Percentiles rank a stretch among this genome's conserved stretches.
phyloP scores from a whole-genome alignment of 2,113 vertebrate genomes.

The Pao palembangensis region DNA sequence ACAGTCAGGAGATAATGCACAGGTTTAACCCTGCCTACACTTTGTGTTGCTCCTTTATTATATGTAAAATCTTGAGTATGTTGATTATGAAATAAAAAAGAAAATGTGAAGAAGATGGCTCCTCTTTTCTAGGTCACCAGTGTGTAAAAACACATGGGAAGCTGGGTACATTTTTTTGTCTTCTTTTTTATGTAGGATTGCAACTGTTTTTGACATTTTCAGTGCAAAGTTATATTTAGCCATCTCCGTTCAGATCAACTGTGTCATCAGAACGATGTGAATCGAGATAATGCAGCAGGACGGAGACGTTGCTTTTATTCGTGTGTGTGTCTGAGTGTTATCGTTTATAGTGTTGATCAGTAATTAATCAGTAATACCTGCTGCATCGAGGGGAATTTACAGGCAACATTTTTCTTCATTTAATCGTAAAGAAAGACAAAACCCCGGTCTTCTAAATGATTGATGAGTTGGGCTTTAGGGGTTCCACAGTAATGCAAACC shows the following conservation, averaged over 20 bases:
- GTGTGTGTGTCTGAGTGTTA: constrained; percentile 11
- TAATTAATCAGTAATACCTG: no score
- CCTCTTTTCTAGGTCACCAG: neutral
- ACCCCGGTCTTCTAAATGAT: neutral
- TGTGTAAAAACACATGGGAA: constrained; percentile 10
- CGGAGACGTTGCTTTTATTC: constrained; percentile 35
- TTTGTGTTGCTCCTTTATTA: no score
- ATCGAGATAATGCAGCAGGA: constrained; percentile 57
- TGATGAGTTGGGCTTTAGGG: no score
- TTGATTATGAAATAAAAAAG: neutral
- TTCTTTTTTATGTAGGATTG: constrained; percentile 21
- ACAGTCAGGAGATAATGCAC: no score
- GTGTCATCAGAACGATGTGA: constrained; percentile 48
- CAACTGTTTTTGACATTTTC: constrained; percentile 46
- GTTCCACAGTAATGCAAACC: no score
- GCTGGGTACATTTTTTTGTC: neutral
- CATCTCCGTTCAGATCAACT: constrained; percentile 19
- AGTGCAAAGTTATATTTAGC: constrained; percentile 54
- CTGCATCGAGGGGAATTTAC: no score
- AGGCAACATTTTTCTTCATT: neutral
- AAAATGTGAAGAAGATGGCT: neutral
- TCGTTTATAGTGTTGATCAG: neutral
- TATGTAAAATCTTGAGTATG: no score
- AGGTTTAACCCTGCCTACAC: no score
- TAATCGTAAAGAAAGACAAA: neutral